Conservation (phyloP, 2,888 invertebrate genomes). For the Pyrochroa serraticornis region DNA sequence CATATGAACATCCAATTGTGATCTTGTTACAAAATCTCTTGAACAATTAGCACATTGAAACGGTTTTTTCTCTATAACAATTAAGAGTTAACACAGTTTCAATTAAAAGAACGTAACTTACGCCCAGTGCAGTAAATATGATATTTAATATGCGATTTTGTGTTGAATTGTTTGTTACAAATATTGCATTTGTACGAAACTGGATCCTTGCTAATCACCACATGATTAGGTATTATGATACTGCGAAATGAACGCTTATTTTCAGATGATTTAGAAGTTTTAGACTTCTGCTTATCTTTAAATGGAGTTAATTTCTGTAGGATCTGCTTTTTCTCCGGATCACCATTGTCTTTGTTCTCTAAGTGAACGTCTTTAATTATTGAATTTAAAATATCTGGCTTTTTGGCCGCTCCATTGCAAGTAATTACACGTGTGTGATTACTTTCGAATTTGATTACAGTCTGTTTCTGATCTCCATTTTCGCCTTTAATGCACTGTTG, state of each 20-base stretch:
- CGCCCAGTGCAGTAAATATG: conserved; percentile 68
- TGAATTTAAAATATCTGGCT: conserved; percentile 1
- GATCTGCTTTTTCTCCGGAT: background rate
- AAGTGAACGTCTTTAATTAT: too few relatives aligned
- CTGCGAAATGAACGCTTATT: conserved; percentile 37
- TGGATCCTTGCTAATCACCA: conserved; percentile 56
- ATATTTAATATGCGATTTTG: conserved; percentile 70
- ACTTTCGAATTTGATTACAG: conserved; percentile 35
- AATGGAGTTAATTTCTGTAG: background rate
- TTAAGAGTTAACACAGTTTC: conserved; percentile 60
- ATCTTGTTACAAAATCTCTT: conserved; percentile 71
- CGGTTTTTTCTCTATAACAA: conserved; percentile 56
- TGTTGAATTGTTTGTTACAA: conserved; percentile 72
- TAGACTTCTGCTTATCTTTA: conserved; percentile 5
- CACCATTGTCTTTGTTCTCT: too few relatives aligned
- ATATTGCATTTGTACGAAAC: conserved; percentile 68
- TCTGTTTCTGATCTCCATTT: conserved; percentile 15
- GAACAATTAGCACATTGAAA: conserved; percentile 61
- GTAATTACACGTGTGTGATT: conserved; percentile 50
- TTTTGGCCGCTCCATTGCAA: conserved; percentile 40
- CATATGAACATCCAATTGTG: conserved; percentile 76
- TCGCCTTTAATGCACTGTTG: conserved; percentile 58
- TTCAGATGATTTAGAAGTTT: conserved; percentile 14
- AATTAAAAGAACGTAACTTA: conserved; percentile 31
- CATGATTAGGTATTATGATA: conserved; percentile 47